Percentiles rank a stretch among this genome's conserved stretches.
phyloP scores from a whole-genome alignment of 2,888 invertebrate species.

The Blastobasis adustella region DNA sequence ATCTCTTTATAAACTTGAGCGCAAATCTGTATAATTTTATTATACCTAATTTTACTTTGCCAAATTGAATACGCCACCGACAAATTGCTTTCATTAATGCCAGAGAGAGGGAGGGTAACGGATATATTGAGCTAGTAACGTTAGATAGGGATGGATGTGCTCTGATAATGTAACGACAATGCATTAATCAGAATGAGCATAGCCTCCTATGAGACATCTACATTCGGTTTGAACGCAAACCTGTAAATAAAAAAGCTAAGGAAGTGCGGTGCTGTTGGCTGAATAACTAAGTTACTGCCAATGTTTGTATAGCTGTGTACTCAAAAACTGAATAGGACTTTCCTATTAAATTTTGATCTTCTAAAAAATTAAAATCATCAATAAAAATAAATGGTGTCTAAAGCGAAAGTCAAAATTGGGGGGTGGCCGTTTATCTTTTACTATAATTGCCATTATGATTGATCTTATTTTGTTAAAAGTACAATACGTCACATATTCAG shows the following conservation, averaged over 20 bases:
- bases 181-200: slow-evolving; percentile 41
- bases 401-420: no score
- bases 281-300: not conserved
- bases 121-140: slow-evolving; percentile 13
- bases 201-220: slow-evolving; percentile 44
- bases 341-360: no score
- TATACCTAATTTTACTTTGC: slow-evolving; percentile 43
- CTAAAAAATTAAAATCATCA: no score
- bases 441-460: no score
- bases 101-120: slow-evolving; percentile 19
- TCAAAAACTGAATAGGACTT: no score
- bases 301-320: not conserved
- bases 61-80: slow-evolving; percentile 44
- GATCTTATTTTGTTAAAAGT: no score
- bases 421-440: no score
- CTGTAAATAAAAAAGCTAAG: slow-evolving; percentile 51
- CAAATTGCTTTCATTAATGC: slow-evolving; percentile 42
- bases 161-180: slow-evolving; percentile 42
- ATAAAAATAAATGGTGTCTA: no score
- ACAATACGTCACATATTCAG: no score
- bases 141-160: slow-evolving; percentile 22
- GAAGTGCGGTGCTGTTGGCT: not conserved
- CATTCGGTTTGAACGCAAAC: slow-evolving; percentile 46
- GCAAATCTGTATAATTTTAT: slow-evolving; percentile 69
- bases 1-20: slow-evolving; percentile 28